phyloP scores from a whole-genome alignment of 2,113 vertebrate species.

The Tricholaema leucomelas region DNA sequence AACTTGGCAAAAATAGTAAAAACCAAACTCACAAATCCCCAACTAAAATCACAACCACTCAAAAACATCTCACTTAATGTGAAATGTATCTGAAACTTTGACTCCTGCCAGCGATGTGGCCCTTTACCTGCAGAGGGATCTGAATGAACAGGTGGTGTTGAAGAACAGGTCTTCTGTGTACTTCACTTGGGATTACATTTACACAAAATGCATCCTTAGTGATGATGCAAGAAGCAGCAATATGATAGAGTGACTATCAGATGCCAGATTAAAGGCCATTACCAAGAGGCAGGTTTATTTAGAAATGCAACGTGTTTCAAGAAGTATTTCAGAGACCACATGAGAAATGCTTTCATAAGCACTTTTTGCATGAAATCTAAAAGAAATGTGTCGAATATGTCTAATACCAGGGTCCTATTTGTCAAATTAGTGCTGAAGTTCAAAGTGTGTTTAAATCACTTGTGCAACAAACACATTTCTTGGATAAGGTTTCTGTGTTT shows the following conservation, averaged over 20 bases:
- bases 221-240: not conserved
- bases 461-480: not conserved
- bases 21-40: not conserved
- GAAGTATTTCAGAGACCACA: not conserved
- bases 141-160: fast-evolving
- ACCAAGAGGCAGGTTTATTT: not conserved
- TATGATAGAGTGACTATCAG: not conserved
- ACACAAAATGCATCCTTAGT: not conserved
- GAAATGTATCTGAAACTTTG: not conserved
- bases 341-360: not conserved
- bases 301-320: not conserved
- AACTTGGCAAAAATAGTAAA: not conserved
- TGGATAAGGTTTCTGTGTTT: not conserved
- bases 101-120: not conserved
- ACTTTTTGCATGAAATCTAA: not conserved
- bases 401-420: not conserved
- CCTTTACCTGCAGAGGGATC: not conserved
- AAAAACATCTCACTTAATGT: not conserved
- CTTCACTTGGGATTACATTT: not conserved
- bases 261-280: not conserved
- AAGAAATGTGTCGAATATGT: not conserved
- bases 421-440: not conserved
- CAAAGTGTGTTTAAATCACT: not conserved
- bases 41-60: not conserved
- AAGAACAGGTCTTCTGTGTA: not conserved